A percentile compares a stretch with the other conserved stretches of the same genome.
Conservation (phyloP, 2,113 vertebrate species). For the Paracanthobrama guichenoti region DNA sequence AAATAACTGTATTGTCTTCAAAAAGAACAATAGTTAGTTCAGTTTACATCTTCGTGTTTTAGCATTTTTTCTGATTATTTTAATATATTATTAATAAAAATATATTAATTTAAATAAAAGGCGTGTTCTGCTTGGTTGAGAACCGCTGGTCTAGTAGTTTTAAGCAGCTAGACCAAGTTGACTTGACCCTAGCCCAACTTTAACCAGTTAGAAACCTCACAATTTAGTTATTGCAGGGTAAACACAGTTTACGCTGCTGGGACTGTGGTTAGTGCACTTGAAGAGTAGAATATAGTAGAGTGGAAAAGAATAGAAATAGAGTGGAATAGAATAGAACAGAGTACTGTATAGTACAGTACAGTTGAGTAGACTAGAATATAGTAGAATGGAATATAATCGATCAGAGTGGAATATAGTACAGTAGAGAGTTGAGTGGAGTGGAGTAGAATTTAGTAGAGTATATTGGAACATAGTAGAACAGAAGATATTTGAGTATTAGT, state of each 20-base stretch:
- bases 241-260: no score
- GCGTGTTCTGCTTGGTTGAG: not conserved
- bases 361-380: no score
- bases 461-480: no score
- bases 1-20: not conserved
- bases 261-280: no score
- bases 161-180: not conserved
- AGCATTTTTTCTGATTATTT: not conserved
- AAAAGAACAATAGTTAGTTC: not conserved
- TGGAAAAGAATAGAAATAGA: no score
- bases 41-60: not conserved
- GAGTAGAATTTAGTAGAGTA: no score
- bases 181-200: not conserved
- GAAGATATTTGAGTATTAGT: no score
- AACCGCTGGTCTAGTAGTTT: not conserved
- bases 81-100: not conserved
- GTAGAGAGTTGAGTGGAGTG: no score
- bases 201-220: not conserved
- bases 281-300: no score
- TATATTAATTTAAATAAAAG: not conserved
- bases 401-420: no score
- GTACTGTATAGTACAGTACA: accelerated
- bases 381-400: no score
- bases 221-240: not conserved
- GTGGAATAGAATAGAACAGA: no score